Evolutionary conservation across 2,888 invertebrate species (phyloP).

Genomic region (Xestia sexstrigata): DNA sequence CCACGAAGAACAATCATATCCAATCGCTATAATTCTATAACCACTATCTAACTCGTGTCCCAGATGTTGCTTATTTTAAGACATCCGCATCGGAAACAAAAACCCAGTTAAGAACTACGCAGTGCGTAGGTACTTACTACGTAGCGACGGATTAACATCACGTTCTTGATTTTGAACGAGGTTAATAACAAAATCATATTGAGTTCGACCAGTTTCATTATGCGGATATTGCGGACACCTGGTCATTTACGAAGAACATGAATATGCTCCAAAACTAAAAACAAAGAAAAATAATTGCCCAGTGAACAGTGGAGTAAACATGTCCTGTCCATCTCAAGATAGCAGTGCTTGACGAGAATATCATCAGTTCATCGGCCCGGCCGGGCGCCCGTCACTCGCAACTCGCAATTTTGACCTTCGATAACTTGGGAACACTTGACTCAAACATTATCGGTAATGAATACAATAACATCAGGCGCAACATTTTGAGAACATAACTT

Average conservation of each 20-base stretch:
- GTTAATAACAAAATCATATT: not conserved
- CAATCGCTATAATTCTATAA: conserved; percentile 23
- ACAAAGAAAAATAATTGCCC: conserved; percentile 13
- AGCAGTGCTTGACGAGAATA: conserved; percentile 35
- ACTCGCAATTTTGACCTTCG: conserved; percentile 75
- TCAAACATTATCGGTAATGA: conserved; percentile 53
- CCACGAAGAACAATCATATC: conserved; percentile 29
- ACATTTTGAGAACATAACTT: conserved; percentile 25
- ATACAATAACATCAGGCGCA: conserved; percentile 58
- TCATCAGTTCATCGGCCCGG: conserved; percentile 69
- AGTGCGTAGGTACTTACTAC: conserved; percentile 13
- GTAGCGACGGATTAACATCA: not conserved
- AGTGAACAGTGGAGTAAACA: conserved; percentile 33
- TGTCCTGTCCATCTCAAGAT: conserved; percentile 20
- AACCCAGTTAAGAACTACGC: conserved; percentile 34
- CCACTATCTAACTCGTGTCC: conserved; percentile 3
- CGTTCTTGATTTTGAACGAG: not conserved
- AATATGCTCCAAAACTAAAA: not conserved
- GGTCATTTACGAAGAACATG: not conserved
- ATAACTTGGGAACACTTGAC: conserved; percentile 73
- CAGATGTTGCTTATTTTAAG: conserved; percentile 37
- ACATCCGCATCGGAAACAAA: conserved; percentile 12
- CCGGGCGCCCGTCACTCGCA: conserved; percentile 38
- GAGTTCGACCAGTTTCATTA: not conserved
- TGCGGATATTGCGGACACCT: not conserved